These are phyloP conservation scores for Heterohyrax brucei DNA, from an alignment of 2,797 vertebrate genomes.

Conservation along the genomic window DNA sequence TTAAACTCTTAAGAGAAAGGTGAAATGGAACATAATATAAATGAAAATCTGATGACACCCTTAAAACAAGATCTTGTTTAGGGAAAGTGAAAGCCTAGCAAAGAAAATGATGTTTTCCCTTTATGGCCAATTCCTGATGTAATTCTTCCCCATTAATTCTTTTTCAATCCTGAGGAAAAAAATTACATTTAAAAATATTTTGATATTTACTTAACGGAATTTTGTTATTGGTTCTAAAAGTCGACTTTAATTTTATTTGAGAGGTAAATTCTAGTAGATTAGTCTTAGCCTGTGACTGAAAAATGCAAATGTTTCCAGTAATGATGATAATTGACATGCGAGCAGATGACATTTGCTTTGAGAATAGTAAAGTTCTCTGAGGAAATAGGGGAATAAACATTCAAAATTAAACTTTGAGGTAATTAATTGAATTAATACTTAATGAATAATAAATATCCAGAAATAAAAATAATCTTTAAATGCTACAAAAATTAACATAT, in stretches of 20 bases:
- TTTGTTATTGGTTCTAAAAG: slow-evolving; percentile 75
- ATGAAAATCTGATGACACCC: slow-evolving; percentile 73
- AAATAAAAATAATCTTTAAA: slow-evolving; percentile 78
- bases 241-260: slow-evolving; percentile 74
- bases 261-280: slow-evolving; percentile 72
- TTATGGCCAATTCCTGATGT: slow-evolving; percentile 76
- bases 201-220: slow-evolving; percentile 81
- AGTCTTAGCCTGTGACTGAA: slow-evolving; percentile 76
- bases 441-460: slow-evolving; percentile 46
- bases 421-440: slow-evolving; percentile 77
- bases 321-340: slow-evolving; percentile 74
- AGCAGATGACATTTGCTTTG: slow-evolving; percentile 79
- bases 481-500: slow-evolving; percentile 75
- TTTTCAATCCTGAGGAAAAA: slow-evolving; percentile 77
- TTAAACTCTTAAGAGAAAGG: slow-evolving; percentile 58
- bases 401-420: slow-evolving; percentile 82
- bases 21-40: slow-evolving; percentile 63
- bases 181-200: slow-evolving; percentile 79
- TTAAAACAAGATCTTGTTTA: slow-evolving; percentile 62
- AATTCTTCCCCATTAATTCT: slow-evolving; percentile 59
- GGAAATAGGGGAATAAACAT: slow-evolving; percentile 69
- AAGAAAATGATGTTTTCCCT: slow-evolving; percentile 79
- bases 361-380: slow-evolving; percentile 81
- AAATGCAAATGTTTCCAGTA: slow-evolving; percentile 83
- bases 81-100: slow-evolving; percentile 54